Percentiles rank a stretch among this genome's conserved stretches.
Conservation (phyloP, 2,113 vertebrate genomes). For the Kryptolebias marmoratus region DNA sequence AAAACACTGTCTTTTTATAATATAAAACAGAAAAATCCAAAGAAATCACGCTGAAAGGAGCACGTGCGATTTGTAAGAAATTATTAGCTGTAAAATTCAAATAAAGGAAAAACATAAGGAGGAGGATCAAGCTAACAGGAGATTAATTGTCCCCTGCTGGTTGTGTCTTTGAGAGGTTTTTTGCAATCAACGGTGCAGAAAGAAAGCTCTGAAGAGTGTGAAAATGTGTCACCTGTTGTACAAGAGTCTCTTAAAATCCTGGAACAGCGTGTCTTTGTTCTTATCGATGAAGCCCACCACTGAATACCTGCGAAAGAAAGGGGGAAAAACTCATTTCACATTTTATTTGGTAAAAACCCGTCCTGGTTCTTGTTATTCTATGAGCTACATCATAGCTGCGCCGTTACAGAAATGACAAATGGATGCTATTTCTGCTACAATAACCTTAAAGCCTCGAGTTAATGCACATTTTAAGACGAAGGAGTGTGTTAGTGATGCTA, state of each 20-base stretch:
- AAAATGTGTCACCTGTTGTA: conserved; percentile 91
- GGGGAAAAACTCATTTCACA: conserved; percentile 4
- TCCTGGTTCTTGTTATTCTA: neutral
- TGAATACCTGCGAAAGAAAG: conserved; percentile 85
- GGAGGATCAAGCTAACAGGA: no score
- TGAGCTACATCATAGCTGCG: neutral
- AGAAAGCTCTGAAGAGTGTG: neutral
- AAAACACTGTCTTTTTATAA: no score
- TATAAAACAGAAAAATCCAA: no score
- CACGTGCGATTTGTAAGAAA: no score
- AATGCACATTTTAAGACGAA: neutral
- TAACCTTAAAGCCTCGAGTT: neutral
- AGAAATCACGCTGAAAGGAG: no score
- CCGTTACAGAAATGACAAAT: neutral
- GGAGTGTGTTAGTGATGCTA: neutral
- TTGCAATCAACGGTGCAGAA: conserved; percentile 26
- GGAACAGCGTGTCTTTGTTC: conserved; percentile 99
- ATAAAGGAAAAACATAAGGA: no score
- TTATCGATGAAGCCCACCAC: conserved; percentile 97
- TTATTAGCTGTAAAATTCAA: no score
- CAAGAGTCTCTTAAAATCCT: conserved; percentile 97
- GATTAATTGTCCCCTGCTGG: neutral
- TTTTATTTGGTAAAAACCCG: neutral
- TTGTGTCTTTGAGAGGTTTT: neutral
- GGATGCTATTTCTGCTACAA: neutral